Evolutionary conservation across 2,888 invertebrate genomes (phyloP), one percentile per base, ranked within the genome.

Genomic region (Volucella inflata): DNA sequence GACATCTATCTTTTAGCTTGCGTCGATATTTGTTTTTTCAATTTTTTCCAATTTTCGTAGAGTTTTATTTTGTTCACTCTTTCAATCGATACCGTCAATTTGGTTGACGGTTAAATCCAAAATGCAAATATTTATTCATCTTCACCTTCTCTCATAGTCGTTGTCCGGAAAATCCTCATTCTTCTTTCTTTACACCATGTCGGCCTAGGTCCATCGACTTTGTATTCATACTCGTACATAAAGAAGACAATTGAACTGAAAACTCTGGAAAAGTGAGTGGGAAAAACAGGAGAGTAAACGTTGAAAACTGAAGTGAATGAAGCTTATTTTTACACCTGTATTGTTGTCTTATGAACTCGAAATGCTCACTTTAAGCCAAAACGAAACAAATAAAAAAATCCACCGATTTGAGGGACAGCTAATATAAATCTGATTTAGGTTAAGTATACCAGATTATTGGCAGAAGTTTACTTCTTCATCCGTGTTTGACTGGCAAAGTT

Each of bases 21-120:
- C 44, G 57, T 75, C 75, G 71, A 67, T 76, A 65, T 70, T 53
- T 38, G 17, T 68, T 65, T 46, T 30, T 64, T n/a, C 21, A 16
- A 46, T 68, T 40, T 17, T n/a, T 0, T 8, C 21, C 30, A 30
- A 30, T 30, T 30, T 30, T 30, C 30, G 30, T 30, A 30, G 30
- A 30, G 30, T 21, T 46, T 62, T 74, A 44, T 68, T 70, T 75
- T 65, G n/a, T n/a, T 55, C 55, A 36, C 16, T 55, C 44, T 72
- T 72, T 85, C 85, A 81, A 81, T 81, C 81, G 85, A 85, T 72
- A 81, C 80, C 85, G 85, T 85, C 85, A 85, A 85, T 85, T 85
- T 77, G 71, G 76, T 81, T 85, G 85, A 85, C 62, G 85, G 77
- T 67, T 78, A 85, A 85, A 85, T 85, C 85, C 85, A 59, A 85